Conservation (phyloP, 2,888 invertebrate species). For the Sphaerophoria rueppellii region DNA sequence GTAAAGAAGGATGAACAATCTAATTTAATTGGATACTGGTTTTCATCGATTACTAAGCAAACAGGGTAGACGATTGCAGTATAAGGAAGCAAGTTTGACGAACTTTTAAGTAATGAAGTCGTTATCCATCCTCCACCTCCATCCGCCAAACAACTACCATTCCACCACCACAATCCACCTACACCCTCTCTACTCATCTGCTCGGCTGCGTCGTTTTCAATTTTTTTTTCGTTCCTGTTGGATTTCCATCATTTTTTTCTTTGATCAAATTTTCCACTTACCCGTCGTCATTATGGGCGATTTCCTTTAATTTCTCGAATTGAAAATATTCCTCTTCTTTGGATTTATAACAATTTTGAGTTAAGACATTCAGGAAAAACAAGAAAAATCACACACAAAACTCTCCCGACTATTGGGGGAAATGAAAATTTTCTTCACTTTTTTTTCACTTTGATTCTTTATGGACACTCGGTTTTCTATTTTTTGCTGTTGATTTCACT, state of each 20-base stretch:
- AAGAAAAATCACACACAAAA: conserved; percentile 45
- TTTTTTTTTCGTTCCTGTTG: conserved; percentile 4
- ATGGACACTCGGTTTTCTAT: conserved; percentile 27
- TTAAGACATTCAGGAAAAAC: conserved; percentile 60
- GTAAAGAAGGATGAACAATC: conserved; percentile 17
- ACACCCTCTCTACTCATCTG: background rate
- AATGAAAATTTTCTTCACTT: conserved; percentile 48
- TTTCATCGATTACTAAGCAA: background rate
- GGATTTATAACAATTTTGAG: background rate
- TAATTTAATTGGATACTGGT: background rate
- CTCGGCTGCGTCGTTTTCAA: background rate
- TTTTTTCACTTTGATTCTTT: conserved; percentile 22
- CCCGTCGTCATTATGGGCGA: conserved; percentile 65
- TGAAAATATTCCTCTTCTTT: conserved; percentile 47
- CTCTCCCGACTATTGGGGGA: background rate
- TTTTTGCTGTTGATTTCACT: conserved; percentile 44
- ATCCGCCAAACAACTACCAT: background rate
- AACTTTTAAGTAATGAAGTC: conserved; percentile 53
- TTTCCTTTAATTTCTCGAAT: conserved; percentile 47
- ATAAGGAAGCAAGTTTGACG: conserved; percentile 55
- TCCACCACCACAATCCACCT: conserved; percentile 3
- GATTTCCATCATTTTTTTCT: background rate
- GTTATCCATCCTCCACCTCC: conserved; percentile 3
- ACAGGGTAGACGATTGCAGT: background rate
- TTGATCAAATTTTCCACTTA: conserved; percentile 36